Conservation (phyloP, 2,888 invertebrate genomes). For the Lasioglossum zephyrum region DNA sequence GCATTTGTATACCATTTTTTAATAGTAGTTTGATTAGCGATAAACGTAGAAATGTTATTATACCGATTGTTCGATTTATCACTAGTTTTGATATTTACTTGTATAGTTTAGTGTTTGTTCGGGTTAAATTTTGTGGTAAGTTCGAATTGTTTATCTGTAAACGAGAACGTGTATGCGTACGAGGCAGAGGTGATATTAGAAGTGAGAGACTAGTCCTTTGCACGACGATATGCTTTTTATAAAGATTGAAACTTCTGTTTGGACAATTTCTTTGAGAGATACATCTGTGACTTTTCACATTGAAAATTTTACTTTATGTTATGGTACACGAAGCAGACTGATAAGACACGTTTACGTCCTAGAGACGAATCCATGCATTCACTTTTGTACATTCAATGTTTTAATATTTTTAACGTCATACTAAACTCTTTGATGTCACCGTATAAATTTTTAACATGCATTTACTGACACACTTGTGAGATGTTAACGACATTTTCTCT, state of each 20-base stretch:
- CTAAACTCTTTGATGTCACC: not conserved
- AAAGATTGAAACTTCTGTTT: constrained; percentile 22
- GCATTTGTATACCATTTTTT: constrained; percentile 33
- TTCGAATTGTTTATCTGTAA: constrained; percentile 20
- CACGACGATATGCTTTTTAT: constrained; percentile 46
- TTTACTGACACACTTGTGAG: constrained; percentile 23
- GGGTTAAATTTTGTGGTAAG: constrained; percentile 8
- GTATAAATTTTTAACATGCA: constrained; percentile 6
- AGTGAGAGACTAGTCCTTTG: constrained; percentile 21
- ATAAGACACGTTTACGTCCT: constrained; percentile 14
- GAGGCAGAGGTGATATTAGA: constrained; percentile 25
- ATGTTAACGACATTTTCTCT: constrained; percentile 10
- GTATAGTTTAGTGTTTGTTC: constrained; percentile 18
- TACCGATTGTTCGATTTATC: constrained; percentile 17
- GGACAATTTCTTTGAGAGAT: not conserved
- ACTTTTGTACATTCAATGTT: constrained; percentile 30
- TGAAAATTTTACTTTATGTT: constrained; percentile 9
- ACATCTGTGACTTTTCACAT: not conserved
- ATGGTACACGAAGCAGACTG: not conserved
- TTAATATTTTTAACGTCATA: constrained; percentile 10
- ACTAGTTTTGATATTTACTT: constrained; percentile 23
- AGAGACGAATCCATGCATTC: constrained; percentile 20
- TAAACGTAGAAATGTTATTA: constrained; percentile 39
- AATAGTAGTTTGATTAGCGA: constrained; percentile 35
- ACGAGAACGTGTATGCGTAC: constrained; percentile 10